Evolutionary conservation across 2,888 invertebrate genomes (phyloP).

Genomic region (Embidobia sp.): DNA sequence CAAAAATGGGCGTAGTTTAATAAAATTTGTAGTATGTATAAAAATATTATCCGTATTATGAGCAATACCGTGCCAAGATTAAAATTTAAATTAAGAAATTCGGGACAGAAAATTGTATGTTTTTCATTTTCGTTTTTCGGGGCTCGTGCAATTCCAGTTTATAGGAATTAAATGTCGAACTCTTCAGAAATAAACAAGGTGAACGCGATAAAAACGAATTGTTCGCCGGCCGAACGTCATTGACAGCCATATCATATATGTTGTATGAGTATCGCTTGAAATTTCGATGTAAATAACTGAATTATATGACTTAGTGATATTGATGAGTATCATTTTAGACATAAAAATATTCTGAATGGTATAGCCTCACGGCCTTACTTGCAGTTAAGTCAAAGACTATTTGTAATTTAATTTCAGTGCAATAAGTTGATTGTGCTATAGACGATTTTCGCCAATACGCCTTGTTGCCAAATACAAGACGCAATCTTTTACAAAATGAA

Average conservation of each 20-base stretch:
- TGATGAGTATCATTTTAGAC: conserved; percentile 58
- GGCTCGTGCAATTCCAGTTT: conserved; percentile 66
- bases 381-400: conserved; percentile 71
- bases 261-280: conserved; percentile 52
- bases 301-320: conserved; percentile 52
- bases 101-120: conserved; percentile 22
- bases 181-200: conserved; percentile 13
- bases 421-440: conserved; percentile 66
- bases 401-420: conserved; percentile 69
- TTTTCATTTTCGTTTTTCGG: conserved; percentile 49
- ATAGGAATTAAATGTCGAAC: conserved; percentile 44
- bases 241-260: conserved; percentile 52
- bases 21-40: conserved; percentile 51
- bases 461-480: conserved; percentile 21
- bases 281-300: conserved; percentile 62
- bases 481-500: conserved; percentile 6
- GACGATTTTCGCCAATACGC: conserved; percentile 16
- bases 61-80: conserved; percentile 62
- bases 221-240: conserved; percentile 60
- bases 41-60: conserved; percentile 48
- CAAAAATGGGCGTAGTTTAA: conserved; percentile 62
- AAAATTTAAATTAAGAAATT: conserved; percentile 30
- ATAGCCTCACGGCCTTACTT: conserved; percentile 68
- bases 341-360: conserved; percentile 38
- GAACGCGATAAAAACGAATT: conserved; percentile 40